Conservation (phyloP, 2,113 vertebrate species). For the Proteles cristata region DNA sequence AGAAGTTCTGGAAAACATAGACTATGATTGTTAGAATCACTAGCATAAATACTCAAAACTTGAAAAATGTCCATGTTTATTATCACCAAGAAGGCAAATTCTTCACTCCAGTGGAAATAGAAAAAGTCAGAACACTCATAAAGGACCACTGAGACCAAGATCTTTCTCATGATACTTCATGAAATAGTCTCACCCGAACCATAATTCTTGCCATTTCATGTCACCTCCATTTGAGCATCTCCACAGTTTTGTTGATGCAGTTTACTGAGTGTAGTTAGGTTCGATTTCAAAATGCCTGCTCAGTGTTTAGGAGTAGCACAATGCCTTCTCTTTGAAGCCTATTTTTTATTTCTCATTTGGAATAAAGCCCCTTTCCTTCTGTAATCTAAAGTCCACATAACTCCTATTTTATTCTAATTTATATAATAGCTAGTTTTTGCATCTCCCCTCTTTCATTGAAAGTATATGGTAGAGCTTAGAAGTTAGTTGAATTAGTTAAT, state of each 20-base stretch:
- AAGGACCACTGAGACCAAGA: not conserved
- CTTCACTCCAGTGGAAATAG: not conserved
- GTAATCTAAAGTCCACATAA: not conserved
- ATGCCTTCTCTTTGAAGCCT: not conserved
- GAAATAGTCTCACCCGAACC: not conserved
- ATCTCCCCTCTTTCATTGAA: not conserved
- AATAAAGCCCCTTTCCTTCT: not conserved
- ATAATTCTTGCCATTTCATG: not conserved
- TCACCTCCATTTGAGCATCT: too few species aligned
- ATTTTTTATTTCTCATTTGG: not conserved
- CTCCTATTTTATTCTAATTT: not conserved
- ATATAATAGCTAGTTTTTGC: not conserved
- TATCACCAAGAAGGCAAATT: not conserved
- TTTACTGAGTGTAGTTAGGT: not conserved
- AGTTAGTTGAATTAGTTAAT: not conserved
- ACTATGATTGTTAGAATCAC: not conserved
- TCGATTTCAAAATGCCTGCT: not conserved
- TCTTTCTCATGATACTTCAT: not conserved
- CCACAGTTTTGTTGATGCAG: not conserved
- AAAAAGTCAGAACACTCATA: not conserved
- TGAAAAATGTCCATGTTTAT: not conserved
- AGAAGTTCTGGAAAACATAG: not conserved
- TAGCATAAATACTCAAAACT: not conserved
- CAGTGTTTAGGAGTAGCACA: not conserved
- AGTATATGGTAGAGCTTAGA: not conserved